phyloP scores from a whole-genome alignment of 2,888 invertebrate species.

The Aricia artaxerxes region DNA sequence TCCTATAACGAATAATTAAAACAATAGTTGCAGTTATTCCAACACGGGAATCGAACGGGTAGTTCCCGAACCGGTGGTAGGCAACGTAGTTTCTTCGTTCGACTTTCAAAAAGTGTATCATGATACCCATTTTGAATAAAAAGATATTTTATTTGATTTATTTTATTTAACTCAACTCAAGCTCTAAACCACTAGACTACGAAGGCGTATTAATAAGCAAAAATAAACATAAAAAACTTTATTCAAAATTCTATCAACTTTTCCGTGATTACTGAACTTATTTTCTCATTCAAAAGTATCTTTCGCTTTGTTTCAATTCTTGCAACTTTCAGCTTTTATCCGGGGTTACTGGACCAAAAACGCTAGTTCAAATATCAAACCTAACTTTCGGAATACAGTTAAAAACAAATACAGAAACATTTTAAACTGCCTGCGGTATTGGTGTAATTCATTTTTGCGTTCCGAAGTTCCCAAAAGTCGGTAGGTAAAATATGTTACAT shows the following conservation, averaged over 20 bases:
- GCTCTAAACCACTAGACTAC: too few species aligned
- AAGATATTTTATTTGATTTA: too few species aligned
- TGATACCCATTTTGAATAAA: too few species aligned
- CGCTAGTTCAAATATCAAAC: conserved; percentile 10
- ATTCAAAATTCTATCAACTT: neutral
- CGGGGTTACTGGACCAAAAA: neutral
- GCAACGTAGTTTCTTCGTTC: too few species aligned
- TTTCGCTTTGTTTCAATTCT: neutral
- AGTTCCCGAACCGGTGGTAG: too few species aligned
- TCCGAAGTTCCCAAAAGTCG: neutral
- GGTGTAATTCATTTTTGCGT: conserved; percentile 8
- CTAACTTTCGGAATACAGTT: conserved; percentile 14
- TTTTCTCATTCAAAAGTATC: neutral
- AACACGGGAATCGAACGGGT: too few species aligned
- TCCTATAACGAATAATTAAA: too few species aligned
- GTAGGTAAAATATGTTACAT: neutral
- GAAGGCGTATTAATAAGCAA: too few species aligned
- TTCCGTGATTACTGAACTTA: neutral
- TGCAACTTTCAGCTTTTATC: neutral
- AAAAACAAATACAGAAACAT: conserved; percentile 10
- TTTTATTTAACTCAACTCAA: too few species aligned
- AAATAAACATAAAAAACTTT: neutral
- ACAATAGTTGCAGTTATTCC: too few species aligned
- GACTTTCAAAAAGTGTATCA: too few species aligned
- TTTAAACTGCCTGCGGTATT: conserved; percentile 10